Percentiles rank a stretch among this genome's conserved stretches.
Evolutionary conservation across 2,113 vertebrate genomes (phyloP).

Genomic region (Antidorcas marsupialis): DNA sequence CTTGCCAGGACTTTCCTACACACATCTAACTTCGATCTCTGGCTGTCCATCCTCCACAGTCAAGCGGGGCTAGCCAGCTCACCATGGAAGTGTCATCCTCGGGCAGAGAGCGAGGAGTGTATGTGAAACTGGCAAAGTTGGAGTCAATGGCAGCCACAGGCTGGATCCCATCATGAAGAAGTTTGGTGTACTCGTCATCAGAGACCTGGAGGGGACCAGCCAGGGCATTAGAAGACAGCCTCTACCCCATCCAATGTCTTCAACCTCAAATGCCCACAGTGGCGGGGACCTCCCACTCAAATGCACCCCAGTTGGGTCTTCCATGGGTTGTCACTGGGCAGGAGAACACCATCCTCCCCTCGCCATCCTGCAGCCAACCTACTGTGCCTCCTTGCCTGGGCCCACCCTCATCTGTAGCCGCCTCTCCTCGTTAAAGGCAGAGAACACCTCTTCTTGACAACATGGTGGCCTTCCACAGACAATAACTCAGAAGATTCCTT

Average conservation of each 20-base stretch:
- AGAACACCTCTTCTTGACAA: not conserved
- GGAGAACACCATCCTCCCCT: not conserved
- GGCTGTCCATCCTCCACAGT: not conserved
- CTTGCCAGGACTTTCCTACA: not conserved
- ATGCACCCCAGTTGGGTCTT: no score
- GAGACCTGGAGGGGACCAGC: conserved; percentile 83
- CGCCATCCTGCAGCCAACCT: not conserved
- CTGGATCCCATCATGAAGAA: conserved; percentile 85
- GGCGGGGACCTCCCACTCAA: not conserved
- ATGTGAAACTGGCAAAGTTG: conserved; percentile 90
- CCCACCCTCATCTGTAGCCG: not conserved
- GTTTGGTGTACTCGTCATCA: conserved; percentile 91
- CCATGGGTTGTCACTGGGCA: not conserved
- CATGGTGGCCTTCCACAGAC: not conserved
- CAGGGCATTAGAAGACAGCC: not conserved
- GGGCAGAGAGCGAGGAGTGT: conserved; percentile 90
- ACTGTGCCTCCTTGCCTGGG: not conserved
- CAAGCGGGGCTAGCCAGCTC: conserved; percentile 43
- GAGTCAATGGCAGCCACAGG: conserved; percentile 85
- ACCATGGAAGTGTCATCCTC: conserved; percentile 95
- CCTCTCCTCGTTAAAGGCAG: not conserved
- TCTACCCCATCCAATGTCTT: not conserved
- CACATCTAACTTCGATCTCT: not conserved
- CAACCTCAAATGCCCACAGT: not conserved
- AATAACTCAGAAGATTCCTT: not conserved